phyloP scores from a whole-genome alignment of 2,797 vertebrate species.

The Gorsachius magnificus region DNA sequence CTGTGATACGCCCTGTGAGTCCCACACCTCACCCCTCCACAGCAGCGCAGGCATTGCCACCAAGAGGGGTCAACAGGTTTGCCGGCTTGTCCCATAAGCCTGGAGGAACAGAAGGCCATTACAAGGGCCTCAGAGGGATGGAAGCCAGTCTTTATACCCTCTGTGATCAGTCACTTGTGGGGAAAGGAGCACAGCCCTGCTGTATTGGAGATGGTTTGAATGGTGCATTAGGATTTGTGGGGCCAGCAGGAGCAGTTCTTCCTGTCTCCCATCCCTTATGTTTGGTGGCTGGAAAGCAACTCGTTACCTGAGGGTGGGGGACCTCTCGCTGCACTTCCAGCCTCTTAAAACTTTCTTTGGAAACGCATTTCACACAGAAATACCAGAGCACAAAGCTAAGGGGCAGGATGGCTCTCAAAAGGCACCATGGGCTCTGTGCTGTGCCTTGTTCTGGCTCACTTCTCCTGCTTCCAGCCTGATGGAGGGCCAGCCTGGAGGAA shows the following conservation, averaged over 20 bases:
- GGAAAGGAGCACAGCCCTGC: not conserved
- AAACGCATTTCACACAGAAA: not conserved
- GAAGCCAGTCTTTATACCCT: not conserved
- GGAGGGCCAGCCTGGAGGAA: not conserved
- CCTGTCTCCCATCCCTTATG: not conserved
- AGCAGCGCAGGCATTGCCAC: not conserved
- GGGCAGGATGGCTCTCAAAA: not conserved
- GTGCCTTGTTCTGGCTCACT: not conserved
- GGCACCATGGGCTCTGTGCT: not conserved
- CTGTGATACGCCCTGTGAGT: rapidly evolving
- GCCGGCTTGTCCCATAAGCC: not conserved
- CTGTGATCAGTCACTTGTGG: not conserved
- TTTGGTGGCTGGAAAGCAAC: not conserved
- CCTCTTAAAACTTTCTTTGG: not conserved
- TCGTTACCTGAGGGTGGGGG: not conserved
- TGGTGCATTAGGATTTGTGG: not conserved
- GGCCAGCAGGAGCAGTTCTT: not conserved
- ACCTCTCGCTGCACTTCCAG: not conserved
- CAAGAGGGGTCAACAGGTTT: not conserved
- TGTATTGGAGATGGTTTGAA: not conserved
- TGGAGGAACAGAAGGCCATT: not conserved
- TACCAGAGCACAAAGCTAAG: not conserved
- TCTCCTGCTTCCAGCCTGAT: not conserved
- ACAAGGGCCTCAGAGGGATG: not conserved
- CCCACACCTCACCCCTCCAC: not conserved